These are phyloP conservation scores for Smittia aterrima DNA, from an alignment of 2,888 invertebrate species.

Conservation along the genomic window DNA sequence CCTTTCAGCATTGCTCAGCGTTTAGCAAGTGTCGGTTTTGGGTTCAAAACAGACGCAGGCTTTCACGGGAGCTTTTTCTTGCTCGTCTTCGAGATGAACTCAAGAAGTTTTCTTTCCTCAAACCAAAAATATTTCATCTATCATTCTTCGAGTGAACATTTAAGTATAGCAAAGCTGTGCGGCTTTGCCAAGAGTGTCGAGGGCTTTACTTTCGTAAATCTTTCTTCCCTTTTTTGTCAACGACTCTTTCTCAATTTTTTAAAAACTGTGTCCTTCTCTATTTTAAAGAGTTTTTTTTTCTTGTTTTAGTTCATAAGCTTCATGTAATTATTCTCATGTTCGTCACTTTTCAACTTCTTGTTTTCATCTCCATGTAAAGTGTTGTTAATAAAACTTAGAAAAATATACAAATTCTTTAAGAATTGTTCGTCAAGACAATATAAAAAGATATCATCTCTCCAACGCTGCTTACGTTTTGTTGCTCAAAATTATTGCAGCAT, in stretches of 20 bases:
- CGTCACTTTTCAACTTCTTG: neutral
- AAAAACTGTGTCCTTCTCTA: neutral
- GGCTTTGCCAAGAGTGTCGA: neutral
- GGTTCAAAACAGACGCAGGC: neutral
- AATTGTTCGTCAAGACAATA: slow-evolving; percentile 15
- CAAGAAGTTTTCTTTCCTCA: no score
- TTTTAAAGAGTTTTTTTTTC: slow-evolving; percentile 32
- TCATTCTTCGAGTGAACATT: neutral
- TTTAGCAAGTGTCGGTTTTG: neutral
- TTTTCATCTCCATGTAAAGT: neutral
- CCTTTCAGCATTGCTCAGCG: neutral
- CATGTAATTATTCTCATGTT: slow-evolving; percentile 6
- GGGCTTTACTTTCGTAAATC: slow-evolving; percentile 5
- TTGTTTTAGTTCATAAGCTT: slow-evolving; percentile 1
- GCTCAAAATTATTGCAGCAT: neutral
- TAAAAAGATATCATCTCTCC: slow-evolving; percentile 16
- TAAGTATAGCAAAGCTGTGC: neutral
- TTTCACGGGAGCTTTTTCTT: neutral
- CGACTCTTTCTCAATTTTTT: slow-evolving; percentile 21
- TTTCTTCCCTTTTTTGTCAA: neutral
- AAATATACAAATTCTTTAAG: slow-evolving; percentile 37
- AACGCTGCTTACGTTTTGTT: neutral
- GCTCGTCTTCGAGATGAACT: no score
- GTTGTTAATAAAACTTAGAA: slow-evolving; percentile 34
- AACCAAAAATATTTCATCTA: neutral